Evolutionary conservation across 1,140 invertebrate species (phyloP), one percentile per base, ranked within the genome.

Genomic region (Drosophila pachea): DNA sequence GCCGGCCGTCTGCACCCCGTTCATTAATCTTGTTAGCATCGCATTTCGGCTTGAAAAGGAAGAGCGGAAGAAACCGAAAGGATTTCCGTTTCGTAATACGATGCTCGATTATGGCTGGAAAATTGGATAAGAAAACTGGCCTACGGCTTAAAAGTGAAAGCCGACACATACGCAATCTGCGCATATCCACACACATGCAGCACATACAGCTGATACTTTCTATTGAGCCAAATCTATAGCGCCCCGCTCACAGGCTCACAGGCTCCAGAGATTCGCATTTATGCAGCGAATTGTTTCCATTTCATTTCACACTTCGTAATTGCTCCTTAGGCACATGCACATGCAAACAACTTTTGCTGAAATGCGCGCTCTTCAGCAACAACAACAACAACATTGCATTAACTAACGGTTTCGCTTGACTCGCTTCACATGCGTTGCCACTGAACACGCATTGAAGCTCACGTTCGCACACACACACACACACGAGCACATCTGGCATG

Each of bases 1-100:
- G 74, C 73, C 67, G 48, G 61, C 43, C 36, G 61, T 33, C 48
- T 47, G 55, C 65, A 76, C 62, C 73, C 66, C 72, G 65, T 79
- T 76, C 81, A 86, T 75, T 75, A 81, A 73, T 82, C 76, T 78
- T 79, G 73, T 84, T 78, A 79, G 78, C 68, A 82, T 61, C 76
- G 64, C 36, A 52, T 50, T 64, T 12, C 40, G 64, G 63, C 43
- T 22, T 33, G 32, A 58, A 33, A 71, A 71, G 73, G 76, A 74
- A 76, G 53, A 66, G 66, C 81, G 74, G 66, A 75, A 62, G 79
- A 81, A 87, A 87, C 65, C 69, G 79, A 87, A 87, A 87, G 79
- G 76, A 87, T 84, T 87, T 87, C 84, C 82, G 82, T 71, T 71
- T 50, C 61, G 78, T 75, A 82, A 82, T 83, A 56, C 61, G 74